Percentiles rank a stretch among this genome's conserved stretches.
phyloP scores from a whole-genome alignment of 2,113 vertebrate species.

The Leptosomus discolor region DNA sequence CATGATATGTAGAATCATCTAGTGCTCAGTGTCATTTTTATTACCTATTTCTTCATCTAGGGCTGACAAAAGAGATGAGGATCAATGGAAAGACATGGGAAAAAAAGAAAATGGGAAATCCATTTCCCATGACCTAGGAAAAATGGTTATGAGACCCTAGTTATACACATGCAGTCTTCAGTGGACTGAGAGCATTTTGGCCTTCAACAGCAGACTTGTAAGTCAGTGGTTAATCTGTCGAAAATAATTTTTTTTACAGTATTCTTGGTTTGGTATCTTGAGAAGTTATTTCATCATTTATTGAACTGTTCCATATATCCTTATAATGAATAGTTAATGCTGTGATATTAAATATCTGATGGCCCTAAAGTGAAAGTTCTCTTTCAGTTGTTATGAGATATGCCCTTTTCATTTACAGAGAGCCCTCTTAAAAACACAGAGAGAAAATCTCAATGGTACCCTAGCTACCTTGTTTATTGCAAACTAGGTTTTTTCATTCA shows the following conservation, averaged over 20 bases:
- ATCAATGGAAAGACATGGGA: background rate
- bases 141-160: background rate
- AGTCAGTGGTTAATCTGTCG: background rate
- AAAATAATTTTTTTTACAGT: background rate
- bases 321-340: slow-evolving; percentile 8
- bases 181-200: background rate
- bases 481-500: background rate
- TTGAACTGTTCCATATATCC: background rate
- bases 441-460: background rate
- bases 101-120: background rate
- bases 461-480: background rate
- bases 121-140: background rate
- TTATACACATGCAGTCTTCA: background rate
- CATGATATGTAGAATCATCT: background rate
- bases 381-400: background rate
- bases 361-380: background rate
- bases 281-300: background rate
- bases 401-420: background rate
- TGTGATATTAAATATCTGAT: background rate
- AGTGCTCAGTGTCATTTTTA: background rate
- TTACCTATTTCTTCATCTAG: background rate
- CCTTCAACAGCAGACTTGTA: background rate
- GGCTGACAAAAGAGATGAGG: background rate
- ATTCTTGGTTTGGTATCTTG: background rate
- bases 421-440: background rate